Evolutionary conservation across 2,888 invertebrate genomes (phyloP).

Genomic region (Graphium colonna): DNA sequence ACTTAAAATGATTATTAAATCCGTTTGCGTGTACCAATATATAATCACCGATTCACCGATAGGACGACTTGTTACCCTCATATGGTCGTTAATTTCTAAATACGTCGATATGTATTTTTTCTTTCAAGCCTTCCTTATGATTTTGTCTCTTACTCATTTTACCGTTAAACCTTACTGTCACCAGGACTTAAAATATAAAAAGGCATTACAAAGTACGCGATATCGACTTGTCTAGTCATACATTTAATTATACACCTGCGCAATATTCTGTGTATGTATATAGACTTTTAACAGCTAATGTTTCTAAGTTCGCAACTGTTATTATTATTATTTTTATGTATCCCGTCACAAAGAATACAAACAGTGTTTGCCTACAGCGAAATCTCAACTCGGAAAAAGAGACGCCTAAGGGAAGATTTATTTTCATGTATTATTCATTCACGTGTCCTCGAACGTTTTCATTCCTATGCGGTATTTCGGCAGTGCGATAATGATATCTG

Average conservation of each 20-base stretch:
- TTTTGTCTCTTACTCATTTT: too few species aligned
- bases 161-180: too few species aligned
- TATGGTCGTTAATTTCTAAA: too few species aligned
- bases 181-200: too few species aligned
- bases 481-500: constrained; percentile 66
- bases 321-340: constrained; percentile 38
- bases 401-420: constrained; percentile 65
- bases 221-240: too few species aligned
- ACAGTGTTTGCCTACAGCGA: constrained; percentile 54
- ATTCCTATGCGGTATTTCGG: constrained; percentile 66
- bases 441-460: constrained; percentile 67
- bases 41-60: not conserved
- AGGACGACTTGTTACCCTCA: not conserved
- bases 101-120: too few species aligned
- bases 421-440: constrained; percentile 76
- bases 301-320: not conserved
- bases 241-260: too few species aligned
- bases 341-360: constrained; percentile 43
- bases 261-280: not conserved
- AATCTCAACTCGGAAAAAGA: constrained; percentile 53
- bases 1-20: constrained; percentile 54
- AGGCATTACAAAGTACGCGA: too few species aligned
- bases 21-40: constrained; percentile 21
- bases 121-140: too few species aligned
- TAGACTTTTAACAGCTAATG: not conserved